phyloP scores from a whole-genome alignment of 1,140 invertebrate species.

The Drosophila asahinai region DNA sequence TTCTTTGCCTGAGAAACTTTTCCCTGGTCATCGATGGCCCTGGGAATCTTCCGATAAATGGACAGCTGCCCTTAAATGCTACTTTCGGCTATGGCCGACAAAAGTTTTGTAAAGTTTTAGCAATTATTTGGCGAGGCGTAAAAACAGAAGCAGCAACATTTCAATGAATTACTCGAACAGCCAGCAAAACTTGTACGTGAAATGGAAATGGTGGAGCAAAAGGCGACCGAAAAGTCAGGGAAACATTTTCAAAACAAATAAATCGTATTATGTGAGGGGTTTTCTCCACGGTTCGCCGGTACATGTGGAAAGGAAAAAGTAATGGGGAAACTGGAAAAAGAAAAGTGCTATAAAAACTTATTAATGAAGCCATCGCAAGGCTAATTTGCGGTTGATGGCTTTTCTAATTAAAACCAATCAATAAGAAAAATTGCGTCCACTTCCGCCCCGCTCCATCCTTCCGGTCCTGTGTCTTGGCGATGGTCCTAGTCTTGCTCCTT shows the following conservation, averaged over 20 bases:
- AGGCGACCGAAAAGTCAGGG: conserved; percentile 32
- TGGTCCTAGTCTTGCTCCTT: neutral
- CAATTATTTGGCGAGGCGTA: conserved; percentile 72
- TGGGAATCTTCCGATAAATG: conserved; percentile 15
- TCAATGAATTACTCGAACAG: conserved; percentile 29
- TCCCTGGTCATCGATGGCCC: conserved; percentile 4
- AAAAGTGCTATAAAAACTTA: conserved; percentile 69
- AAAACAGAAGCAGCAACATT: conserved; percentile 62
- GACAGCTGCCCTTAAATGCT: conserved; percentile 32
- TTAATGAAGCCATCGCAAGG: conserved; percentile 74
- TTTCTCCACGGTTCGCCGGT: conserved; percentile 11
- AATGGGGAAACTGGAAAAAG: conserved; percentile 14
- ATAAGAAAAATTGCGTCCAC: conserved; percentile 75
- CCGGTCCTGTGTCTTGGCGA: neutral
- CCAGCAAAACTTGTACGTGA: conserved; percentile 28
- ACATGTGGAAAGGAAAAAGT: conserved; percentile 15
- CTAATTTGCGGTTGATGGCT: conserved; percentile 80
- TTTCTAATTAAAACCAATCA: conserved; percentile 82
- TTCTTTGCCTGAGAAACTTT: neutral
- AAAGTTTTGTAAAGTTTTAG: conserved; percentile 56
- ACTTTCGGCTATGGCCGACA: conserved; percentile 1
- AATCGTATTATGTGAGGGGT: conserved; percentile 55
- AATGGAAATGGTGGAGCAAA: conserved; percentile 11
- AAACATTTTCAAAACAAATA: conserved; percentile 63
- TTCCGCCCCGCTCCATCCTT: conserved; percentile 24